These are phyloP conservation scores for Scaptomyza tumidula DNA, from an alignment of 2,888 invertebrate genomes.

Conservation along the genomic window DNA sequence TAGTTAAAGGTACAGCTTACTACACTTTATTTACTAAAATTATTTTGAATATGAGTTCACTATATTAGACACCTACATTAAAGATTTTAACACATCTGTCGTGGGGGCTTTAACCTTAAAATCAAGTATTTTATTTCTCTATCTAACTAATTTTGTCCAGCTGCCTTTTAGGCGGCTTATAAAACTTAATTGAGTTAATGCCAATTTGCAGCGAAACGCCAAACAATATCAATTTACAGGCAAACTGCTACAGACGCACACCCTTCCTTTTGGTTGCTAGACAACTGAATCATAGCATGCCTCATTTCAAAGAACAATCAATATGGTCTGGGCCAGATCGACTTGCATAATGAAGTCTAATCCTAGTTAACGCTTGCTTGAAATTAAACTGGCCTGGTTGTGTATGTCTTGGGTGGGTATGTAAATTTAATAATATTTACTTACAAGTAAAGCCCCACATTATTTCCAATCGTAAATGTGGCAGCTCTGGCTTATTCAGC, in stretches of 20 bases:
- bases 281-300: conserved; percentile 50
- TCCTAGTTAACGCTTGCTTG: conserved; percentile 67
- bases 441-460: conserved; percentile 68
- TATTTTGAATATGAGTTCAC: too few relatives aligned
- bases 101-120: not conserved
- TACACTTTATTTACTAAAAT: too few relatives aligned
- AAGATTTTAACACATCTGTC: too few relatives aligned
- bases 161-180: conserved; percentile 47
- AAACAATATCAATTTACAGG: conserved; percentile 74
- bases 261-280: not conserved
- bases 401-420: conserved; percentile 40
- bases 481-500: not conserved
- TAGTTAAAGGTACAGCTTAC: too few relatives aligned
- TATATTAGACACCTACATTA: too few relatives aligned
- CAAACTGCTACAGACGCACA: conserved; percentile 8
- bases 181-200: conserved; percentile 72
- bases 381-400: conserved; percentile 31
- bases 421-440: conserved; percentile 80
- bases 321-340: conserved; percentile 52
- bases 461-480: conserved; percentile 32
- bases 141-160: conserved; percentile 33
- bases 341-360: conserved; percentile 75
- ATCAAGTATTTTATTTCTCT: conserved; percentile 29
- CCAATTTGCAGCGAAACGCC: conserved; percentile 59
- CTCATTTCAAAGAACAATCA: conserved; percentile 74